Evolutionary conservation across 2,797 vertebrate species (phyloP).

Genomic region (Oceanodroma leucorhoa): DNA sequence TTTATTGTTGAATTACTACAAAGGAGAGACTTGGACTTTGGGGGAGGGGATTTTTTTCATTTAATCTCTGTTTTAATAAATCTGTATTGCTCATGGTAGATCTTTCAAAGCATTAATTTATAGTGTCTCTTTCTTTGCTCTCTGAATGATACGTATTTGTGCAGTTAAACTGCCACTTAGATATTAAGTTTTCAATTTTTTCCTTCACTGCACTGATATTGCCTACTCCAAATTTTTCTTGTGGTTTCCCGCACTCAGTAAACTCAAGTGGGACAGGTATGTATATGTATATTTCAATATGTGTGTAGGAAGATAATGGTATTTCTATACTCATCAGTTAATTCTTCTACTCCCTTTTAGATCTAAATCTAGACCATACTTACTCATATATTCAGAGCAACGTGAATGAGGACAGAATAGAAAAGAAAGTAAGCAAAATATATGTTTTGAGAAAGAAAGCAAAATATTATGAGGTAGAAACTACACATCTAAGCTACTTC

Average conservation of each 20-base stretch:
- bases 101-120: not conserved
- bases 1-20: not conserved
- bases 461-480: not conserved
- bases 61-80: not conserved
- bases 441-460: accelerated
- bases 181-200: not conserved
- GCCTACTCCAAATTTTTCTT: not conserved
- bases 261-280: not conserved
- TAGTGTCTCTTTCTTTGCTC: not conserved
- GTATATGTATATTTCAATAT: not conserved
- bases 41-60: not conserved
- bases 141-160: not conserved
- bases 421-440: not conserved
- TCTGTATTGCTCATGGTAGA: not conserved
- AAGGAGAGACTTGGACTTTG: not conserved
- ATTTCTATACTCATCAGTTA: not conserved
- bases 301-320: not conserved
- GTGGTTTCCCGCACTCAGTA: not conserved
- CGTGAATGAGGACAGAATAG: not conserved
- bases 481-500: not conserved
- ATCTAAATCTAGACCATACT: not conserved
- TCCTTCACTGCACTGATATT: not conserved
- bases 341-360: not conserved
- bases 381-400: not conserved
- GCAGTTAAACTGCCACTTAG: not conserved